These are phyloP conservation scores for Diadophis punctatus DNA, from an alignment of 2,113 vertebrate species.

Conservation along the genomic window DNA sequence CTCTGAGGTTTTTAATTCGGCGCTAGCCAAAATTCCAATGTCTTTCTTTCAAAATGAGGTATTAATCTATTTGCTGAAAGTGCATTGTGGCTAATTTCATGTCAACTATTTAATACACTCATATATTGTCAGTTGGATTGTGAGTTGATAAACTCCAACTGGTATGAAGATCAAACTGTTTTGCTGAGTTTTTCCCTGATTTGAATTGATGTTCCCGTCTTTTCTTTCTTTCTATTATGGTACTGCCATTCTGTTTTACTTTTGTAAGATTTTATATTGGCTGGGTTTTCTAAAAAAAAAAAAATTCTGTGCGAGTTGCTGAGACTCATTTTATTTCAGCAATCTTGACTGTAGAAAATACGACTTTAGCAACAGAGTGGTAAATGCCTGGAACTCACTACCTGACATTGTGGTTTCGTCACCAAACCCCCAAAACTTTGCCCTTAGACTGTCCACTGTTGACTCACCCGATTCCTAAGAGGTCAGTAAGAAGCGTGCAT, in stretches of 20 bases:
- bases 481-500: no score
- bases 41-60: background rate
- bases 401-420: no score
- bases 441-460: no score
- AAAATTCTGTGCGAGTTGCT: background rate
- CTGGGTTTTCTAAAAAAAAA: background rate
- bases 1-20: background rate
- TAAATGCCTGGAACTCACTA: no score
- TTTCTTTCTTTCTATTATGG: background rate
- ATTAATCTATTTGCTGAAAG: background rate
- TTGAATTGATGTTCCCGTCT: background rate
- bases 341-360: no score
- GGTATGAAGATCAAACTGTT: background rate
- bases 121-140: background rate
- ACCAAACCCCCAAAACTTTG: no score
- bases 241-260: background rate
- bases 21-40: background rate
- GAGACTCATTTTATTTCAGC: background rate
- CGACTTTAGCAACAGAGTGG: no score
- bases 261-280: background rate
- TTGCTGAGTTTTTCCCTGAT: background rate
- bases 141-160: background rate
- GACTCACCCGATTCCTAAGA: no score
- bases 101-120: background rate
- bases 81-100: background rate